These are phyloP conservation scores for Vireo altiloquus DNA, from an alignment of 2,113 vertebrate genomes.

Conservation along the genomic window DNA sequence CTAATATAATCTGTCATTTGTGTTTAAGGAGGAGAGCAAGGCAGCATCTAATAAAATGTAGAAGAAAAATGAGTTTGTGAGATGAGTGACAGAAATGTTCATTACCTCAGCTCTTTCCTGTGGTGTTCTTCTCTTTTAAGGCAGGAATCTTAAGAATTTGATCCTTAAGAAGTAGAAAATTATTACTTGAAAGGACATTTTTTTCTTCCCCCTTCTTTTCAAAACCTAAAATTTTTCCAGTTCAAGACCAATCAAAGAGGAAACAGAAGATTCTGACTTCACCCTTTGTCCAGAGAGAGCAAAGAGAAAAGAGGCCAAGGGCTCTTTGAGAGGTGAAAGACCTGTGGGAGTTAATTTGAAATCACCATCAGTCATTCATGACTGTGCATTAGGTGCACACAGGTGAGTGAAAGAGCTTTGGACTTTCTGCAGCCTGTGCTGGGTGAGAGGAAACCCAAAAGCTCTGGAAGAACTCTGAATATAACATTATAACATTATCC, in stretches of 20 bases:
- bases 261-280: neutral
- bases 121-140: neutral
- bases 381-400: neutral
- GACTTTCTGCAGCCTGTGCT: neutral
- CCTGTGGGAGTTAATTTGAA: neutral
- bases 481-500: fast-evolving
- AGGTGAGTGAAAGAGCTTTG: neutral
- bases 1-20: conserved; percentile 60
- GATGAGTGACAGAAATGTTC: conserved; percentile 52
- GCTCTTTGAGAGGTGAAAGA: neutral
- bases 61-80: conserved; percentile 30
- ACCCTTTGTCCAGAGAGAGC: neutral
- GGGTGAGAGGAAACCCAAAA: neutral
- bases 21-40: conserved; percentile 41
- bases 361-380: neutral
- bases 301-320: neutral
- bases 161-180: conserved; percentile 24
- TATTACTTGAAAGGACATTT: conserved; percentile 5
- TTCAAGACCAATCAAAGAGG: conserved; percentile 6
- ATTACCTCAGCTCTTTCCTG: conserved; percentile 24
- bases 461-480: neutral
- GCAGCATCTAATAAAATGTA: conserved; percentile 36
- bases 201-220: neutral
- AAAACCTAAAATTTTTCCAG: conserved; percentile 10
- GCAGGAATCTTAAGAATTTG: neutral